Base-by-base conservation (phyloP, 2,797 vertebrate genomes). In the Ambastaia sidthimunki region DNA sequence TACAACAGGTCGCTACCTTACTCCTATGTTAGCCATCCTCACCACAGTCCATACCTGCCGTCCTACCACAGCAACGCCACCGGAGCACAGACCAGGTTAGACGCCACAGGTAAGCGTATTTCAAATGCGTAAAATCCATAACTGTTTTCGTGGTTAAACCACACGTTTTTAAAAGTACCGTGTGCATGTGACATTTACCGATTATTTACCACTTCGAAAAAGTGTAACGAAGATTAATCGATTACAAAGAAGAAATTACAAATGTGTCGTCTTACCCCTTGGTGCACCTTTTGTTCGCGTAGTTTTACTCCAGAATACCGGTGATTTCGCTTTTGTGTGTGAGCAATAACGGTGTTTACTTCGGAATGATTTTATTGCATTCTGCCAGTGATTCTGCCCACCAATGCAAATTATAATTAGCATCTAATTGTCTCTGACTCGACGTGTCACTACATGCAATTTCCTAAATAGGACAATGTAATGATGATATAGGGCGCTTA, bases 41-140 rank as follows among this genome's bases (percentile, higher is more conserved):
- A 99, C 93, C 97, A 98, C 95, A 98, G 97, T 91, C 97, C 97
- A 71, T 99, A 98, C 94, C 95, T 98, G 91, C 96, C 96, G 86
- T 95, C 96, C 75, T 98, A 98, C 94, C 97, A 96, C 95, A 95
- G 91, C 93, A 96, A 94, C 95, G 92, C 92, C 90, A 90, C 93
- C 86, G 95, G 95, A 91, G 92, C 94, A 91, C 96, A 96, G 94
- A 95, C 95, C 89, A 93, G 97, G 91, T 93, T 96, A 93, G 97
- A 99, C 93, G 95, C 96, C 85, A 89, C 97, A 99, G 97, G 97
- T 99, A 97, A 98, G 97, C 92, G 74, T 54, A 83, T 89, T 90
- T 81, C 83, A 72, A 65, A 73, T 72, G 70, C 67, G 66, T 62
- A 19, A 31, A 3, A 57, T 13, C 12, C n/a, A 62, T 18, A 71